Percentiles rank a stretch among this genome's conserved stretches.
These are phyloP conservation scores for Bucorvus abyssinicus DNA, from an alignment of 2,797 vertebrate genomes.

Conservation along the genomic window DNA sequence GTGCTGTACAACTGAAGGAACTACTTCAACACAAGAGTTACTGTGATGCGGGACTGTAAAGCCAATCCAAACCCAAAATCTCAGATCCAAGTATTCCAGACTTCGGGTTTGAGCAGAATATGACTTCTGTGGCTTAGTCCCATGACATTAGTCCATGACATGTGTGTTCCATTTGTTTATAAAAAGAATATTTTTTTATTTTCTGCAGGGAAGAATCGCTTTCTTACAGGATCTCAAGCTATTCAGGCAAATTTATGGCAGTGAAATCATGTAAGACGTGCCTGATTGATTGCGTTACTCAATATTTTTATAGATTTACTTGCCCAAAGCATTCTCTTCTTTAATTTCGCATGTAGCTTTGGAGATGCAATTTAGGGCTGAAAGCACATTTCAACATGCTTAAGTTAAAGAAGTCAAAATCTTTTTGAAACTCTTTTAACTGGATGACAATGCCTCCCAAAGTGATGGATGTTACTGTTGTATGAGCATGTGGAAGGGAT, in stretches of 20 bases:
- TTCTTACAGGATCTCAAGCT: constrained; percentile 14
- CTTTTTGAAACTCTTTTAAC: neutral
- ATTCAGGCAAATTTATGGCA: constrained; percentile 16
- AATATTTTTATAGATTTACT: neutral
- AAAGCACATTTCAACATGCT: constrained; percentile 3
- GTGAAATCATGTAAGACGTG: neutral
- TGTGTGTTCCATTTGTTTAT: no score
- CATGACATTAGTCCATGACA: neutral
- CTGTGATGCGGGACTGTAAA: neutral
- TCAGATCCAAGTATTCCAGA: neutral
- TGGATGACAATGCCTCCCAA: neutral
- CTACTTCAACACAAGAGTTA: neutral
- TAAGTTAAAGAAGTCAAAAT: neutral
- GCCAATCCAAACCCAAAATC: neutral
- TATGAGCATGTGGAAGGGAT: neutral
- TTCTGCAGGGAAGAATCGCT: constrained; percentile 19
- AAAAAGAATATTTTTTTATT: neutral
- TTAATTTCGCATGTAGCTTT: neutral
- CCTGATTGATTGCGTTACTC: neutral
- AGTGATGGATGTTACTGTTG: neutral
- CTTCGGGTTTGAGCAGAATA: neutral
- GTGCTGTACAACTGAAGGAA: neutral
- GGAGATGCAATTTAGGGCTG: neutral
- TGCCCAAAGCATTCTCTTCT: constrained; percentile 10
- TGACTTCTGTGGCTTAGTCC: neutral